Conservation (phyloP, 2,888 invertebrate species). For the Thecocarcelia acutangulata region DNA sequence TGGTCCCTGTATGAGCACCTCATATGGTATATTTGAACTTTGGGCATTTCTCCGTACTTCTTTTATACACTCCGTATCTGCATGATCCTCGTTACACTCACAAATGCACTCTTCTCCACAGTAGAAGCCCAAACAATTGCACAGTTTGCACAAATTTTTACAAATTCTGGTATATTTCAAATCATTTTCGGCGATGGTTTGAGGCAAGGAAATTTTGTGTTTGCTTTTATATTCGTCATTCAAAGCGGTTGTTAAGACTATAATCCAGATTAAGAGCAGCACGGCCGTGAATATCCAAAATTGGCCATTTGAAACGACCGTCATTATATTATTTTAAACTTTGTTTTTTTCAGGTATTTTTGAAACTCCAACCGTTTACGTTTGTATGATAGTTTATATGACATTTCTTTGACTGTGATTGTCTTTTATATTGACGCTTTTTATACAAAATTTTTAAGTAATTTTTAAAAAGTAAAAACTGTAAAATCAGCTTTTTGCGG, state of each 20-base stretch:
- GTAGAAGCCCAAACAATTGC: constrained; percentile 80
- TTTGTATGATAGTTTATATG: constrained; percentile 16
- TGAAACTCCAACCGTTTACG: constrained; percentile 1
- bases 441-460: background rate
- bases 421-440: constrained; percentile 50
- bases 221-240: constrained; percentile 13
- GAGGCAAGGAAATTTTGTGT: constrained; percentile 1
- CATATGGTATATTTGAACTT: constrained; percentile 76
- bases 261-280: constrained; percentile 67
- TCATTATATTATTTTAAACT: constrained; percentile 17
- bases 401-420: constrained; percentile 26
- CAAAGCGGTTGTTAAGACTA: constrained; percentile 58
- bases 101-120: constrained; percentile 82
- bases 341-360: constrained; percentile 7
- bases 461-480: background rate
- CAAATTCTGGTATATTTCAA: constrained; percentile 76
- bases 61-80: constrained; percentile 78
- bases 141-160: constrained; percentile 78
- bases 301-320: constrained; percentile 51
- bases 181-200: constrained; percentile 71
- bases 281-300: constrained; percentile 64
- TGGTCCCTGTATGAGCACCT: constrained; percentile 80
- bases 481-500: too few species aligned
- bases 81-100: constrained; percentile 77
- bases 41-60: constrained; percentile 78